These are phyloP conservation scores for Pseudorasbora parva DNA, from an alignment of 2,113 vertebrate genomes.

Conservation along the genomic window DNA sequence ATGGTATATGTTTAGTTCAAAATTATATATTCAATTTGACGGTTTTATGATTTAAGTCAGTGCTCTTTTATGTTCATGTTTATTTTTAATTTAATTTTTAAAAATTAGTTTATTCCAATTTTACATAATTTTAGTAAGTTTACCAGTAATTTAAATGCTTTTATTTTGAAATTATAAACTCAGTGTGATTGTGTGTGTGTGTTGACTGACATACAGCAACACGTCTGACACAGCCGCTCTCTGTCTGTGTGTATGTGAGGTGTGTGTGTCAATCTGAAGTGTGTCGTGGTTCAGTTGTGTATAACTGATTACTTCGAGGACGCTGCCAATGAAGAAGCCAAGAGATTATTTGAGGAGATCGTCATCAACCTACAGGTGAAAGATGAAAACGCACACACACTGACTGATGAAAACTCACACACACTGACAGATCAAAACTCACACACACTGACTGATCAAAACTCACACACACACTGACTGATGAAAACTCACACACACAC, in stretches of 20 bases:
- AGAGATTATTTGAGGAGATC: conserved; percentile 89
- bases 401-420: no score
- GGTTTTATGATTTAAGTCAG: neutral
- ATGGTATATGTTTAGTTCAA: neutral
- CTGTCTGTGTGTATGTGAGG: conserved; percentile 67
- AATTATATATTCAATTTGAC: neutral
- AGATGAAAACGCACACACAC: no score
- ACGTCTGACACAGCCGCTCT: neutral
- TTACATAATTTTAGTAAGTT: neutral
- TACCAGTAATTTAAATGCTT: neutral
- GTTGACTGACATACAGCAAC: neutral
- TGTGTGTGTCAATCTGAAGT: conserved; percentile 84
- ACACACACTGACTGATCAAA: no score
- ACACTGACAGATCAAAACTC: no score
- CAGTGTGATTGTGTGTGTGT: neutral
- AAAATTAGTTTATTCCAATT: neutral
- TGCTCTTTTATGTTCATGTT: neutral
- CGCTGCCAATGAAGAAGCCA: conserved; percentile 83
- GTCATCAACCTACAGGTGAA: conserved; percentile 87
- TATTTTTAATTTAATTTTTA: neutral
- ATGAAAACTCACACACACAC: no score
- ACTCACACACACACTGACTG: no score
- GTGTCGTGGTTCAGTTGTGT: conserved; percentile 85
- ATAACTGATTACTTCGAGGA: conserved; percentile 91
- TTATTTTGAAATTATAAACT: neutral